phyloP scores from a whole-genome alignment of 2,888 invertebrate species.

The Cerastis leucographa region DNA sequence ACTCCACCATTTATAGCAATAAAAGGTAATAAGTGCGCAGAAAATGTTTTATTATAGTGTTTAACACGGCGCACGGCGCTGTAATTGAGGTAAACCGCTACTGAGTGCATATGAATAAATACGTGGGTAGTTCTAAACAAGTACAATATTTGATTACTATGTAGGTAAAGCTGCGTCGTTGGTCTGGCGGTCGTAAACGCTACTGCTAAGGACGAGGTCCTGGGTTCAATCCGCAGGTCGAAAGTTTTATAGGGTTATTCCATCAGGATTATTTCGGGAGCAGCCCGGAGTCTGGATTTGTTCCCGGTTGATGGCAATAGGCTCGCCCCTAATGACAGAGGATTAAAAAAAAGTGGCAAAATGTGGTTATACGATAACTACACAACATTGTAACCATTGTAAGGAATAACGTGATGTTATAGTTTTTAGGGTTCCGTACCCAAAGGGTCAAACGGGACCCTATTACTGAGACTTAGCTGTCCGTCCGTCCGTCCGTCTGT shows the following conservation, averaged over 20 bases:
- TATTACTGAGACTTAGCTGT: too few species aligned
- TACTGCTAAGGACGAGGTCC: not conserved
- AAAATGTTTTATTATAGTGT: slow-evolving; percentile 28
- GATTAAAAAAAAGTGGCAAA: not conserved
- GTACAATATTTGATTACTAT: slow-evolving; percentile 2
- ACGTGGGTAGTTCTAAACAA: slow-evolving; percentile 4
- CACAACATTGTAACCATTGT: not conserved
- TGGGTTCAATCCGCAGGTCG: not conserved
- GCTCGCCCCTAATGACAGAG: not conserved
- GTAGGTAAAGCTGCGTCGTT: not conserved
- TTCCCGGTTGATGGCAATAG: not conserved
- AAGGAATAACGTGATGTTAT: not conserved
- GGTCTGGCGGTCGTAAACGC: not conserved
- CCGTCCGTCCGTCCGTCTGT: too few species aligned
- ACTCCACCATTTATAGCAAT: slow-evolving; percentile 12
- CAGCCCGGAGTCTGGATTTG: not conserved
- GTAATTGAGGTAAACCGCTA: slow-evolving; percentile 30
- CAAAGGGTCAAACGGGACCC: too few species aligned
- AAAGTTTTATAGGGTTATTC: not conserved
- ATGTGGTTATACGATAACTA: not conserved
- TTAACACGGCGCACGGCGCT: slow-evolving; percentile 9
- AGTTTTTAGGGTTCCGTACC: not conserved
- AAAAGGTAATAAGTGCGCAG: slow-evolving; percentile 40
- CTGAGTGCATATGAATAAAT: slow-evolving; percentile 5
- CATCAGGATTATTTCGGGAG: not conserved